Evolutionary conservation across 2,113 vertebrate genomes (phyloP).

Genomic region (Labeo rohita): DNA sequence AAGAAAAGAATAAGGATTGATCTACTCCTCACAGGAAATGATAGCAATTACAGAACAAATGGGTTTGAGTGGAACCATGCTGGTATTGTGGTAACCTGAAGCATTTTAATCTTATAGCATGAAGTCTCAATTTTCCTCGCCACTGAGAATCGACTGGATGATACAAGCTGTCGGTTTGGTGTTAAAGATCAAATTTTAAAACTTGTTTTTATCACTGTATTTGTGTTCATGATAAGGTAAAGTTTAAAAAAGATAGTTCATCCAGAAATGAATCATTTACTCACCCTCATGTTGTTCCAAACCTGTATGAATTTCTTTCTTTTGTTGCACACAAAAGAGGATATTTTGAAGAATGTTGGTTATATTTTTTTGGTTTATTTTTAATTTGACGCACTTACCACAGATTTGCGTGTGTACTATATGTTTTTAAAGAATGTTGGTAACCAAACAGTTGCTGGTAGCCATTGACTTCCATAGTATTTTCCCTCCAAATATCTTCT

Average conservation of each 20-base stretch:
- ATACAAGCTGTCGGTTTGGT: not conserved
- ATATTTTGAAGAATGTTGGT: not conserved
- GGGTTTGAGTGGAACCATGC: conserved; percentile 10
- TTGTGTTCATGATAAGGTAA: not conserved
- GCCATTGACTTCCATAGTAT: not conserved
- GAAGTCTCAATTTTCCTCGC: not conserved
- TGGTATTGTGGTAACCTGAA: conserved; percentile 18
- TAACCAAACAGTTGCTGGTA: not conserved
- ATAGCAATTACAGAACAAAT: conserved; percentile 15
- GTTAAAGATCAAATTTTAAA: not conserved
- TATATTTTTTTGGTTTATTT: not conserved
- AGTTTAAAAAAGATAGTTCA: too few species aligned
- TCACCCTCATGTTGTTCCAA: not conserved
- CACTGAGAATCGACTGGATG: not conserved
- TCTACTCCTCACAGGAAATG: conserved; percentile 4
- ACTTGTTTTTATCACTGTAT: not conserved
- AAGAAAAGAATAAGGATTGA: not conserved
- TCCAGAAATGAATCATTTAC: too few species aligned
- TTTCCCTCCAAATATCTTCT: not conserved
- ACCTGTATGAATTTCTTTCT: too few species aligned
- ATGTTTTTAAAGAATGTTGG: not conserved
- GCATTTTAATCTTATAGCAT: conserved; percentile 2
- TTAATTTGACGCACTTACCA: not conserved
- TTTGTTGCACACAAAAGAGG: not conserved
- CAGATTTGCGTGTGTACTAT: too few species aligned